A percentile compares a stretch with the other conserved stretches of the same genome.
phyloP scores from a whole-genome alignment of 2,797 vertebrate genomes.

The Rhyacichthys aspro region DNA sequence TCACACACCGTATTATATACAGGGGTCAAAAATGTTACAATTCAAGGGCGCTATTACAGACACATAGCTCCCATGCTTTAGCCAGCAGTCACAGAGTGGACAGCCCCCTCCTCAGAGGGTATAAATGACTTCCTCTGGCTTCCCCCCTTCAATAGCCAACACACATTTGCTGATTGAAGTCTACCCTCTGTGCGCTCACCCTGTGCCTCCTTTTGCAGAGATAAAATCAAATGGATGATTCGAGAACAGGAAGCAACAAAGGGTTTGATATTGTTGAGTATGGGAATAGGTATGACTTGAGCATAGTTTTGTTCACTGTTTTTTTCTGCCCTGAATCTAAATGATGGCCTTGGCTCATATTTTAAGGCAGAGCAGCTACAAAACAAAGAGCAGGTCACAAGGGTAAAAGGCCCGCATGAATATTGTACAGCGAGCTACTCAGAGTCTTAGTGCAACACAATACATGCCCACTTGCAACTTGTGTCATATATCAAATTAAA shows the following conservation, averaged over 20 bases:
- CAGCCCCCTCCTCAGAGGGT: conserved; percentile 58
- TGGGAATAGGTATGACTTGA: too few relatives aligned
- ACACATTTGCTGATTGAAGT: conserved; percentile 34
- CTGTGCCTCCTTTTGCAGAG: conserved; percentile 33
- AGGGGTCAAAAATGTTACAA: conserved; percentile 65
- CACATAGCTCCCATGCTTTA: conserved; percentile 67
- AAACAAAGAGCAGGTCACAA: conserved; percentile 8
- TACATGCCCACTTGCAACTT: conserved; percentile 49
- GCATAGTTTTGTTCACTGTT: too few relatives aligned
- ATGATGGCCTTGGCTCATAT: conserved; percentile 19
- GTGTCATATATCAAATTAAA: conserved; percentile 63
- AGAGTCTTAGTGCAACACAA: conserved; percentile 30
- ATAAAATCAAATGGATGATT: conserved; percentile 6
- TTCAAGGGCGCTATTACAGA: conserved; percentile 51
- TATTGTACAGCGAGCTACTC: conserved; percentile 30
- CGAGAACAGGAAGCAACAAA: conserved; percentile 28
- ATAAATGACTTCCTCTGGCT: conserved; percentile 79
- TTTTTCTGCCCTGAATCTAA: too few relatives aligned
- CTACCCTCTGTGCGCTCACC: conserved; percentile 20
- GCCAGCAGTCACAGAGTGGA: conserved; percentile 50
- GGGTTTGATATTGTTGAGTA: too few relatives aligned
- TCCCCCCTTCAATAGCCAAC: conserved; percentile 50
- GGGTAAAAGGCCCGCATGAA: conserved; percentile 14
- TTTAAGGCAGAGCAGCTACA: conserved; percentile 5
- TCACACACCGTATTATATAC: conserved; percentile 61